phyloP scores from a whole-genome alignment of 2,797 vertebrate species.

The Moxostoma hubbsi region DNA sequence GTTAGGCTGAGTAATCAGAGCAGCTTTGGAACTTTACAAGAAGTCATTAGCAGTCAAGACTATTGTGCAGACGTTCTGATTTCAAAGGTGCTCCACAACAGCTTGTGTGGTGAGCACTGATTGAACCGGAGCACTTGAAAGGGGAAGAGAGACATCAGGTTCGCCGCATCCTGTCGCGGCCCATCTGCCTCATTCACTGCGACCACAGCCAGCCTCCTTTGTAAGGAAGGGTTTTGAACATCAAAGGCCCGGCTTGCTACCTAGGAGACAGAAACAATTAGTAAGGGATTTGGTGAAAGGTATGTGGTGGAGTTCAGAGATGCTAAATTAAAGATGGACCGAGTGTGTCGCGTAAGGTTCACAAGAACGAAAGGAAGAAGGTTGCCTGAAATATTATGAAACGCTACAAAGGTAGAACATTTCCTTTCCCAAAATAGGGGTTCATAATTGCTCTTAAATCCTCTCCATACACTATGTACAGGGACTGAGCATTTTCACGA shows the following conservation, averaged over 20 bases:
- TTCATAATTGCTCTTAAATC: slow-evolving; percentile 20
- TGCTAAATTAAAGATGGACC: slow-evolving; percentile 43
- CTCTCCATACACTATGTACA: slow-evolving; percentile 7
- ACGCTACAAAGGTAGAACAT: background rate
- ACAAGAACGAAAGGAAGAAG: background rate
- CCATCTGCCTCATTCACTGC: slow-evolving; percentile 82
- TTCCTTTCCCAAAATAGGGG: slow-evolving; percentile 4
- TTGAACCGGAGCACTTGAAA: slow-evolving; percentile 86
- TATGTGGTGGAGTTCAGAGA: slow-evolving; percentile 61
- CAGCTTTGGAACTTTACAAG: slow-evolving; percentile 83
- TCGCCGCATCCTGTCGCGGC: slow-evolving; percentile 81
- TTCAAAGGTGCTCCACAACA: slow-evolving; percentile 86
- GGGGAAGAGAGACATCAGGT: slow-evolving; percentile 83
- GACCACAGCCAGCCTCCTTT: slow-evolving; percentile 77
- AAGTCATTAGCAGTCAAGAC: slow-evolving; percentile 85
- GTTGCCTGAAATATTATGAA: slow-evolving; percentile 27
- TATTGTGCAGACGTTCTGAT: slow-evolving; percentile 82
- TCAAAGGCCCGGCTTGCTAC: slow-evolving; percentile 79
- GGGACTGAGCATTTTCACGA: background rate
- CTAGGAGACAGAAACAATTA: slow-evolving; percentile 84
- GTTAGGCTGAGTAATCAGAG: slow-evolving; percentile 77
- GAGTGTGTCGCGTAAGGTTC: slow-evolving; percentile 1
- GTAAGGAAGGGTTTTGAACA: slow-evolving; percentile 81
- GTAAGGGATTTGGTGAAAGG: slow-evolving; percentile 78
- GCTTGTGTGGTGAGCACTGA: slow-evolving; percentile 82